Base-by-base conservation (phyloP, 2,888 invertebrate genomes). In the Trissolcus japonicus region DNA sequence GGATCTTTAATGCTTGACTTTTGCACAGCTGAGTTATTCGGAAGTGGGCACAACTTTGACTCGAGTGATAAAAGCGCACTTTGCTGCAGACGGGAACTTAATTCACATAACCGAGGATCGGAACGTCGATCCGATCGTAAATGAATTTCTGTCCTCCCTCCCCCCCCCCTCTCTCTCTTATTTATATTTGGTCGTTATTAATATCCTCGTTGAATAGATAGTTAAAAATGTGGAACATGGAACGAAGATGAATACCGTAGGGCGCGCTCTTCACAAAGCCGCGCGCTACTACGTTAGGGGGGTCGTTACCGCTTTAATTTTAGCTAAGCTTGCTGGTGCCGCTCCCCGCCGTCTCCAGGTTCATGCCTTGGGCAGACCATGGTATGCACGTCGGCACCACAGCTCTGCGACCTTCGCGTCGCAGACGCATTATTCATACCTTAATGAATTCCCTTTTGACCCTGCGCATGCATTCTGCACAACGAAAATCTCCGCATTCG, bases 351-450 rank as follows among this genome's bases (percentile, higher is more conserved):
- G 40, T 61, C 80, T 48, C 73, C 80, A 79, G 80, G 82, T 78
- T 83, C 84, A 79, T 83, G 85, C 84, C 84, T 84, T 82, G 80
- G 83, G 78, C 83, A 83, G 82, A 82, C 86, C 82, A 81, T 83
- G 86, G 84, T 84, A 86, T 85, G 82, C 83, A 84, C 80, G 84
- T 83, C 83, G 81, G 82, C 84, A 79, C 81, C 84, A 81, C 83
- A 82, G 82, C 83, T 76, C 79, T 81, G 82, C 85, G 86, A 85
- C 87, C 87, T 87, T 87, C 86, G 87, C 87, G 86, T 87, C 87
- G 87, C 86, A 87, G 87, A 87, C 87, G 87, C 86, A 85, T 87
- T 87, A 87, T 86, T 87, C 87, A 87, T 87, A 87, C 85, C 87
- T 86, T 87, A 86, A 87, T 86, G 86, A 87, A 87, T 87, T 87